These are phyloP conservation scores for Drosophila rubida DNA, from an alignment of 2,888 invertebrate genomes.

Conservation along the genomic window DNA sequence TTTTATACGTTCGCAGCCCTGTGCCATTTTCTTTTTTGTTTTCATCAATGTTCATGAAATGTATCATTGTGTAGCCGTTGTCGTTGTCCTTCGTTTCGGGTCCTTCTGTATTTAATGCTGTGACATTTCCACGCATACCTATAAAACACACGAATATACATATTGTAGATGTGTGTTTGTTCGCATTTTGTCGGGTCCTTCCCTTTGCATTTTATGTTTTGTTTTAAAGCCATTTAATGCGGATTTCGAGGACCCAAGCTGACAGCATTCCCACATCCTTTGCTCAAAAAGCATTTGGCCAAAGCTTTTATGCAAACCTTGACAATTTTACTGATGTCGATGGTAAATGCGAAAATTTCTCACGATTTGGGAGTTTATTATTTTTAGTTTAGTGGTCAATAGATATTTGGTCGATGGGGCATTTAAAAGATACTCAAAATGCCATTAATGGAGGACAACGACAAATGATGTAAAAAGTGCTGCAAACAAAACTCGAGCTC, in stretches of 20 bases:
- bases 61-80: slow-evolving; percentile 59
- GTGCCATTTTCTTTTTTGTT: slow-evolving; percentile 9
- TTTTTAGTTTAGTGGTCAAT: slow-evolving; percentile 7
- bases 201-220: slow-evolving; percentile 34
- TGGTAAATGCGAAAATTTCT: slow-evolving; percentile 12
- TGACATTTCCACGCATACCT: slow-evolving; percentile 53
- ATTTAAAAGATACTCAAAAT: slow-evolving; percentile 55
- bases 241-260: slow-evolving; percentile 41
- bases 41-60: slow-evolving; percentile 51
- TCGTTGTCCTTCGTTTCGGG: slow-evolving; percentile 23
- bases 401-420: slow-evolving; percentile 10
- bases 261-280: slow-evolving; percentile 13
- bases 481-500: slow-evolving; percentile 12
- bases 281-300: slow-evolving; percentile 32
- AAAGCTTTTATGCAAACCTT: slow-evolving; percentile 36
- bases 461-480: slow-evolving; percentile 28
- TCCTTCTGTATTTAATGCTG: slow-evolving; percentile 51
- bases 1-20: slow-evolving; percentile 34
- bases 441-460: slow-evolving; percentile 47
- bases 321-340: slow-evolving; percentile 49
- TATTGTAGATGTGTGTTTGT: slow-evolving; percentile 11
- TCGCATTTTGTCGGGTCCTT: slow-evolving; percentile 20
- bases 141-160: slow-evolving; percentile 40
- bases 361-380: slow-evolving; percentile 4
- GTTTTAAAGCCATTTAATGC: slow-evolving; percentile 62